phyloP scores from a whole-genome alignment of 2,888 invertebrate genomes.

The Drosophila ochracea region DNA sequence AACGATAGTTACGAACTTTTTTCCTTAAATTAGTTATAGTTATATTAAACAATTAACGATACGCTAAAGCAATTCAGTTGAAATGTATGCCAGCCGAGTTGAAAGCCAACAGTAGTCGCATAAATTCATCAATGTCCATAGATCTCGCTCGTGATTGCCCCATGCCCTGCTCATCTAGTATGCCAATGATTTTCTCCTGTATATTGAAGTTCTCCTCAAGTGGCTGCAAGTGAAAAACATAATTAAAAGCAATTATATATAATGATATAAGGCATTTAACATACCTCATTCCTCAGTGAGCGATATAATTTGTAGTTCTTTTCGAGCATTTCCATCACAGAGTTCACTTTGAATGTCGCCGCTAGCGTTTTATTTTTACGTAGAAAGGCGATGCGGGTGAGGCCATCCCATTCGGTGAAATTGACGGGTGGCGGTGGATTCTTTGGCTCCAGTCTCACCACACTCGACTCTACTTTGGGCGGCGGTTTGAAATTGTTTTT shows the following conservation, averaged over 20 bases:
- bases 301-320: conserved; percentile 96
- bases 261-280: conserved; percentile 18
- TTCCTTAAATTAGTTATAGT: conserved; percentile 20
- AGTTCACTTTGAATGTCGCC: conserved; percentile 94
- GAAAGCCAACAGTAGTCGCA: conserved; percentile 93
- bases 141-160: conserved; percentile 93
- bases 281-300: conserved; percentile 93
- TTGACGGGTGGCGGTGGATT: conserved; percentile 98
- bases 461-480: conserved; percentile 99
- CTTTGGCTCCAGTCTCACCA: conserved; percentile 98
- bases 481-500: conserved; percentile 99
- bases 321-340: conserved; percentile 93
- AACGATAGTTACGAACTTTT: conserved; percentile 15
- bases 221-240: conserved; percentile 86
- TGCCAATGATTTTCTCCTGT: conserved; percentile 91
- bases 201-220: conserved; percentile 92
- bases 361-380: conserved; percentile 98
- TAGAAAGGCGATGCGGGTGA: conserved; percentile 96
- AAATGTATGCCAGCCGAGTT: conserved; percentile 98
- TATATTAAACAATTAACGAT: conserved; percentile 22
- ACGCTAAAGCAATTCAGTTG: conserved; percentile 51
- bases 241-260: background rate
- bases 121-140: conserved; percentile 99
- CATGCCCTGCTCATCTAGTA: conserved; percentile 89
- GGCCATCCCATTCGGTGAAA: conserved; percentile 99